Base-by-base conservation (phyloP, 37 sponge, comb jelly and placozoan genomes). In the Spongia lamella region DNA sequence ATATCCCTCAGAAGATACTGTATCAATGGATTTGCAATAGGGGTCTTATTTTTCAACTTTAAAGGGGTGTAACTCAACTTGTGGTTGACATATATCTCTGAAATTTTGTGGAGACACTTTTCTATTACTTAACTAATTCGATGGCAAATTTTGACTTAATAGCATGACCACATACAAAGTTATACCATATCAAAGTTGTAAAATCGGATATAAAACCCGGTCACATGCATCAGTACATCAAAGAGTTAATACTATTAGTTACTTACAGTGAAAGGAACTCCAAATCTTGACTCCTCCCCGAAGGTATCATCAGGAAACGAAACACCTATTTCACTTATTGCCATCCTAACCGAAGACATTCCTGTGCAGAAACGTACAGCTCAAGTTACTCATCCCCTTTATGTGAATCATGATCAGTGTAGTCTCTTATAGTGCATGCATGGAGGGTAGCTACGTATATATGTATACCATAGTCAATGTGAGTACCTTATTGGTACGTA, bases 261-360 rank as follows among this genome's bases (percentile, higher is more conserved):
- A 54, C 86, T 70, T 69, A 92, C 93, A 37, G 88, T 92, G 66
- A 92, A 92, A 0, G 93, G 93, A 2, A 73, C 58, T 54, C 93
- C 92, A 81, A 88, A 88, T 84, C 93, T 72, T 51, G 93, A 92
- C 58, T 92, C 93, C 35, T 85, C 24, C 0, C 93, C 93, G 77
- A 92, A 92, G 0, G 93, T 69, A 47, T 84, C 85, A 72, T 92
- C 93, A 26, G 93, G 93, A 31, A 88, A 92, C 34, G 79, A 73
- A 36, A 92, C 93, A 26, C 93, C 93, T 67, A 92, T 92, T 32
- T 92, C 93, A 49, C 80, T 78, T 32, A 92, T 92, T 22, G 93
- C 84, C 68, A 84, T 70, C 43, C 63, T 53, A 40, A 52, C 27
- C 3, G 82, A 78, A 26, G 88, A 88, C 26, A 92, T 63, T 0